A percentile compares a stretch with the other conserved stretches of the same genome.
phyloP scores from a whole-genome alignment of 2,113 vertebrate genomes.

The Archilochus colubris region DNA sequence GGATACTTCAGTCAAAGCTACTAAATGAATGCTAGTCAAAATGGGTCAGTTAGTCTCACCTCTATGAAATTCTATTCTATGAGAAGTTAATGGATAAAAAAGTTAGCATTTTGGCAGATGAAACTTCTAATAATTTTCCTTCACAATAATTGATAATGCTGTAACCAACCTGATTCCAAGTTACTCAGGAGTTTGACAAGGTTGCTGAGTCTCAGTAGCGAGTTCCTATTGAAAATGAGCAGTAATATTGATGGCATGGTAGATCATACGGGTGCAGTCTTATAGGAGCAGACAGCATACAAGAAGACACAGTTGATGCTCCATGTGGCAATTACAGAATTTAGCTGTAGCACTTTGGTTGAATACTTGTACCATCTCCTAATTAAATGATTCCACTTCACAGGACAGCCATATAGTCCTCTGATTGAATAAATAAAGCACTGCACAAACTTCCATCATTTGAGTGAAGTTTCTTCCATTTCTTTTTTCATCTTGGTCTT shows the following conservation, averaged over 20 bases:
- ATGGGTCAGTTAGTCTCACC: too few species aligned
- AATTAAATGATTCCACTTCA: constrained; percentile 67
- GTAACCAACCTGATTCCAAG: neutral
- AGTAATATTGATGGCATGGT: constrained; percentile 18
- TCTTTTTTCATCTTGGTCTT: neutral
- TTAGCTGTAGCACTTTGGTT: constrained; percentile 39
- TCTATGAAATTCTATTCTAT: too few species aligned
- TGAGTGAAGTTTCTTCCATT: neutral
- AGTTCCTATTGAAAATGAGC: neutral
- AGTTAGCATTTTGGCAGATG: neutral
- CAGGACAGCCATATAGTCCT: constrained; percentile 12
- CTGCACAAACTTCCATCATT: neutral
- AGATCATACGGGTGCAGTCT: constrained; percentile 16
- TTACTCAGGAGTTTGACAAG: neutral
- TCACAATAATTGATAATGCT: neutral
- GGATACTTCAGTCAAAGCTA: neutral
- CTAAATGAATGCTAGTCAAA: neutral
- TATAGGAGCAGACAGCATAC: constrained; percentile 50
- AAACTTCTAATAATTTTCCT: neutral
- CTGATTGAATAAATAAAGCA: constrained; percentile 43
- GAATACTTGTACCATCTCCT: constrained; percentile 55
- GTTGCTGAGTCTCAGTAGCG: neutral
- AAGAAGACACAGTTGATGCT: constrained; percentile 50
- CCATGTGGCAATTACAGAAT: constrained; percentile 62
- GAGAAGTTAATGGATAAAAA: too few species aligned